Evolutionary conservation across 2,888 invertebrate genomes (phyloP).

Genomic region (Ephialtes manifestator): DNA sequence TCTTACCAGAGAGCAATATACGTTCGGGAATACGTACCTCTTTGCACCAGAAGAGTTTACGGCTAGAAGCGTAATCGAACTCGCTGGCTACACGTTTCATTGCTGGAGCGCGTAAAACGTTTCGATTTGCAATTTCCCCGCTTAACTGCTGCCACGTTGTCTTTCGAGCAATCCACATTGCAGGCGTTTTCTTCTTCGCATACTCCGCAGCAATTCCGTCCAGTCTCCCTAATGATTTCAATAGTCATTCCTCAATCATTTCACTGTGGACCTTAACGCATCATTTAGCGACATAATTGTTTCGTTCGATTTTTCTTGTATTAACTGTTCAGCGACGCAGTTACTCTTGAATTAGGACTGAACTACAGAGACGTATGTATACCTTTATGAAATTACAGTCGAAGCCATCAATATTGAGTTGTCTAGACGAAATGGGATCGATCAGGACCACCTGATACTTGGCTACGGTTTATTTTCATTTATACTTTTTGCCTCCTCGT

Average conservation of each 20-base stretch:
- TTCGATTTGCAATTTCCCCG: conserved; percentile 82
- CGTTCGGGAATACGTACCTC: conserved; percentile 32
- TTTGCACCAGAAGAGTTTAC: conserved; percentile 67
- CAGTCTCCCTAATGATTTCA: background rate
- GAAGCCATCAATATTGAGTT: conserved; percentile 40
- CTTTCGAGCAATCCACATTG: conserved; percentile 76
- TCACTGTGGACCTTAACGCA: background rate
- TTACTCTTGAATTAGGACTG: background rate
- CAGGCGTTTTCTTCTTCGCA: background rate
- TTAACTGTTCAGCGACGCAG: background rate
- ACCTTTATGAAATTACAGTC: conserved; percentile 48
- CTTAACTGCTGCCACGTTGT: conserved; percentile 77
- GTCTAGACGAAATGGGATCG: conserved; percentile 62
- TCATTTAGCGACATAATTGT: background rate
- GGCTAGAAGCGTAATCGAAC: conserved; percentile 74
- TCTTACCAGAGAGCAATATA: conserved; percentile 3
- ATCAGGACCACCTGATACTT: conserved; percentile 51
- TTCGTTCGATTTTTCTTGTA: background rate
- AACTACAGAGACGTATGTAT: background rate
- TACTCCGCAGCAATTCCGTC: background rate
- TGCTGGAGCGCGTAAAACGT: conserved; percentile 80
- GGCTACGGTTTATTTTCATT: conserved; percentile 51
- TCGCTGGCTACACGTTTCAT: conserved; percentile 77
- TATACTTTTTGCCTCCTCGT: conserved; percentile 27
- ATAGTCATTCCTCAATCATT: background rate